Base-by-base conservation (phyloP, 2,888 invertebrate genomes). In the Drosophila eohydei region DNA sequence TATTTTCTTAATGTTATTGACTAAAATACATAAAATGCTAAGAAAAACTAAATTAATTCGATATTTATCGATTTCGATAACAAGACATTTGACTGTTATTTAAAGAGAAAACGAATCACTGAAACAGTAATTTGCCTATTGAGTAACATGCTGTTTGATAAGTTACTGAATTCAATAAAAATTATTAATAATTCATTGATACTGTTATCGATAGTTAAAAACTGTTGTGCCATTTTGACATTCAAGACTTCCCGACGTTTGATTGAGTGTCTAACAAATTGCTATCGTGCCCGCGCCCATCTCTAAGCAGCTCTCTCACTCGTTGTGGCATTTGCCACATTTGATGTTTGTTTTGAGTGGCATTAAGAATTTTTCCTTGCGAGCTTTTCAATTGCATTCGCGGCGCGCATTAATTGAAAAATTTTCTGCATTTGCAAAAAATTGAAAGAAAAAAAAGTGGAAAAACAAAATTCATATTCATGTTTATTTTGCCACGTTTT, bases 301-400 rank as follows among this genome's bases (percentile, higher is more conserved):
- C 64, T 41, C 50, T 36, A 65, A 11, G 12, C 12, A 9, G 16
- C 6, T 32, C 34, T 7, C 40, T 36, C 11, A 8, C 21, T 40
- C 46, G 43, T 36, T 43, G 21, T 66, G 48, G 67, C 61, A 68
- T 74, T 74, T 74, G 69, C 62, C 46, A 60, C 57, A 70, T 74
- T 75, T 68, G 72, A 71, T 79, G 77, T 70, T 77, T 72, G 69
- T 72, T 79, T 79, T 79, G 71, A 71, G 78, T 78, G 74, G 78
- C 76, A 76, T 71, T 69, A 72, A 80, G 76, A 80, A 78, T 71
- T 69, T 75, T 80, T 71, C 54, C 79, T 79, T 75, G 68, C 36
- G 38, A 68, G 67, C 67, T 75, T 84, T 71, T 73, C 71, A 65
- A 79, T 71, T 81, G 71, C 71, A 80, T 58, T 62, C 66, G 78